Evolutionary conservation across 2,797 vertebrate species (phyloP).

Genomic region (Tapera naevia): DNA sequence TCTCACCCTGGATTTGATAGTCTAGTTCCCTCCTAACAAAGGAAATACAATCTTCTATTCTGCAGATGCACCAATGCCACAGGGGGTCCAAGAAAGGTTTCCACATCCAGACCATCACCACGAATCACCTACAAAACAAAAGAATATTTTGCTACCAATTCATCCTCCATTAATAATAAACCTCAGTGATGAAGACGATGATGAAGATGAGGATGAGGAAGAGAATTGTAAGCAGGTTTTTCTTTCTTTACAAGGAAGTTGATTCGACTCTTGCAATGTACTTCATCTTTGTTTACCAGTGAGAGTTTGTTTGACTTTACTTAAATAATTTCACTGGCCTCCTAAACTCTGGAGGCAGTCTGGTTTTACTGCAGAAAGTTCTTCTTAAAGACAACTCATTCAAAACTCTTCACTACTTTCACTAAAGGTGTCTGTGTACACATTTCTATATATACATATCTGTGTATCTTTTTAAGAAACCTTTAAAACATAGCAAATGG

Average conservation of each 20-base stretch:
- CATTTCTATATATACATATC: not conserved
- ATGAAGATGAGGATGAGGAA: conserved; percentile 38
- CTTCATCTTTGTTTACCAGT: too few species aligned
- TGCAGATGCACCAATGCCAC: conserved; percentile 58
- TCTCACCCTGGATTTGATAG: not conserved
- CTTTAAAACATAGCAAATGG: not conserved
- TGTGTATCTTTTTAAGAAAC: too few species aligned
- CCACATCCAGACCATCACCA: conserved; percentile 21
- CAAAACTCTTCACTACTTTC: not conserved
- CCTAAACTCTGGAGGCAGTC: too few species aligned
- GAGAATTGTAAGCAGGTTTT: conserved; percentile 55
- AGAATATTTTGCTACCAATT: conserved; percentile 53
- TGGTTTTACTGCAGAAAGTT: too few species aligned
- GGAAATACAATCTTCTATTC: not conserved
- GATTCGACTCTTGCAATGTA: not conserved
- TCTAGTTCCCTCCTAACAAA: not conserved
- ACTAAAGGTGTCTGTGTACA: not conserved
- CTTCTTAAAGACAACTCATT: too few species aligned
- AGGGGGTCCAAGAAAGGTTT: conserved; percentile 61
- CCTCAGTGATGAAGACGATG: conserved; percentile 53
- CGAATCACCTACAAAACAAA: conserved; percentile 52
- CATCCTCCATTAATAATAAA: conserved; percentile 74
- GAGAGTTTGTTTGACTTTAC: too few species aligned
- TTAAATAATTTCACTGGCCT: too few species aligned
- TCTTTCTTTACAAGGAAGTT: not conserved